Base-by-base conservation (phyloP, 2,113 vertebrate species). In the Talpa occidentalis region DNA sequence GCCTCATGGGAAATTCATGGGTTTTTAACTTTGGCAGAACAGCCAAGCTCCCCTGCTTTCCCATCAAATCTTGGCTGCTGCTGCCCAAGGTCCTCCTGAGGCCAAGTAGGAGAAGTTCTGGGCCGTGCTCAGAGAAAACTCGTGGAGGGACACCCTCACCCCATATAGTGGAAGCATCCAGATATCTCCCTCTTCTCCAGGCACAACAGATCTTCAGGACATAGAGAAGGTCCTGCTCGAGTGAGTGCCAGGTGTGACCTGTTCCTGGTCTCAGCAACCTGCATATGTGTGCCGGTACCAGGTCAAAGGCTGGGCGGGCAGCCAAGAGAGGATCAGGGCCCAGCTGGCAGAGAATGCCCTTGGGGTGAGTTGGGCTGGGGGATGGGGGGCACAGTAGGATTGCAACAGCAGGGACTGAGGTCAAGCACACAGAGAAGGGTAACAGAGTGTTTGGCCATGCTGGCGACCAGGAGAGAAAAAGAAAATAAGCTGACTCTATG, bases 51-150 rank as follows among this genome's bases (percentile, higher is more conserved):
- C 22, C 47, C 37, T 22, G 44, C 44, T 84, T 54, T 56, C 69
- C 87, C 30, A 28, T 10, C 6, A 6, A 17, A 14, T 11, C 30
- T 81, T 10, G 35, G 64, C 7, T 1, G n/a, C 32, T 7, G 14
- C 4, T 4, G 37, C 10, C 0, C 1, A 24, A 40, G 40, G 5
- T 35, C 66, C 60, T 62, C 28, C 16, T 30, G 26, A 6, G 0
- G 0, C 11, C 15, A 28, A 78, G 35, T 10, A 42, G 60, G 17
- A 76, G 40, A 24, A 3, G 10, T 5, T 42, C 9, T 17, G 28
- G 44, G 2, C 6, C 0, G 10, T 32, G 49, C 22, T 28, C 26
- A 42, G 76, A 37, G 72, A n/a, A 88, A 10, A 24, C 1, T 1
- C 21, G 16, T 10, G 3, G 19, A 82, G 10, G 15, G 62, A 9